Evolutionary conservation across 2,797 vertebrate species (phyloP).

Genomic region (Chaetophractus vellerosus): DNA sequence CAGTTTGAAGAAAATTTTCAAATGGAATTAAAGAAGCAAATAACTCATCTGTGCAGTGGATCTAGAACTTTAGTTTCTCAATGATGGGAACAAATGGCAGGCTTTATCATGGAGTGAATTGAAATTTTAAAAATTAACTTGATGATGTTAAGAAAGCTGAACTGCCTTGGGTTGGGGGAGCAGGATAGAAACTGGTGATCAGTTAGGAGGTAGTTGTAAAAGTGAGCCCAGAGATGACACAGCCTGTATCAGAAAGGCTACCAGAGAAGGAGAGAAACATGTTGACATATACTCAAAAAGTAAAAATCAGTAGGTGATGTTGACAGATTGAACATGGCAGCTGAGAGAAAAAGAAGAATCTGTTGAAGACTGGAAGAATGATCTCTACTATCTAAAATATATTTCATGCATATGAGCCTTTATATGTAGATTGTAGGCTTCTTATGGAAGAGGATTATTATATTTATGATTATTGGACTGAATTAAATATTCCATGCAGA

Average conservation of each 20-base stretch:
- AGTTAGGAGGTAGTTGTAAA: background rate
- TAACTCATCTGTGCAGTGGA: fast-evolving
- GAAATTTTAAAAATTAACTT: background rate
- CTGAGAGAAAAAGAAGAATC: background rate
- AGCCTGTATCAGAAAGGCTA: background rate
- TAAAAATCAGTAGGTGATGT: background rate
- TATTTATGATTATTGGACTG: background rate
- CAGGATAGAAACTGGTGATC: background rate
- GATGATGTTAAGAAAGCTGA: background rate
- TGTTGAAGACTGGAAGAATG: background rate
- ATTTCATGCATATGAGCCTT: background rate
- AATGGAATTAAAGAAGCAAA: background rate
- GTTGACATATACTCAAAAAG: background rate
- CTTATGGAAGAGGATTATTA: background rate
- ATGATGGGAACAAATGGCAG: background rate
- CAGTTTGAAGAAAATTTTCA: background rate
- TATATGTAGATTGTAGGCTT: background rate
- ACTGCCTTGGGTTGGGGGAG: background rate
- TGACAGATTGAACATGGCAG: background rate
- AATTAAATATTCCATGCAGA: background rate
- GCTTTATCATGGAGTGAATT: background rate
- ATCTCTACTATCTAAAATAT: background rate
- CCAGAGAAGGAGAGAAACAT: background rate
- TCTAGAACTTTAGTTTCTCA: background rate
- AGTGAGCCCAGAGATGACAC: background rate